Evolutionary conservation across 1,140 invertebrate genomes (phyloP), one percentile per base, ranked within the genome.

Genomic region (Zaprionus inermis): DNA sequence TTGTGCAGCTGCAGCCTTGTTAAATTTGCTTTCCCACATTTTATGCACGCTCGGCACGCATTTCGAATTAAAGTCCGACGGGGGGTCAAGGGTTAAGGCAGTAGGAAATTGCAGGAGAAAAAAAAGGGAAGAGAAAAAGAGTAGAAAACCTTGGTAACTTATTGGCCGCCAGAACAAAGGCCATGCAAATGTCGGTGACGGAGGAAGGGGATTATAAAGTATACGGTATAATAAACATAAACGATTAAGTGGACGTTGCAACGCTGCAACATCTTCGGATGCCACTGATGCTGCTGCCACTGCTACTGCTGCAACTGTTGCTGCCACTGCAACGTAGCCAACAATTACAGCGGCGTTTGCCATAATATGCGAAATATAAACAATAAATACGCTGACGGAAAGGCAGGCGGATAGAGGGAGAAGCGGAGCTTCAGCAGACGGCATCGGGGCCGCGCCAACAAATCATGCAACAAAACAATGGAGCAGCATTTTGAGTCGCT

Each of bases 391-490:
- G 51, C 22, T 64, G 56, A 16, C 20, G 14, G 72, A 22, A 6
- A 16, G 58, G n/a, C 38, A 7, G 20, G n/a, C 20, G 44, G 30
- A 32, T 22, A n/a, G 54, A 11, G 12, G 34, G 32, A 12, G 2
- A 1, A n/a, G 18, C 9, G 30, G 61, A n/a, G 24, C 2, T 12
- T 20, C 34, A 18, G 63, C 70, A 80, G 75, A 28, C 24, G 24
- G 3, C 5, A 28, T 5, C 24, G 24, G 24, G 24, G 24, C n/a
- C n/a, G 24, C 3, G 24, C 24, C 90, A 91, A 91, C 90, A 91
- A 91, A 91, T 91, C 90, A 91, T 91, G 82, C 78, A 60, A 60
- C 82, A 79, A 90, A 88, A 91, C 90, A 91, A 91, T 91, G 90
- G 89, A 5, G 85, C 85, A 78, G 91, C 83, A 90, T 86, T 88